Percentiles rank a stretch among this genome's conserved stretches.
Conservation (phyloP, 1,140 invertebrate genomes). For the Drosophila kohkoa region DNA sequence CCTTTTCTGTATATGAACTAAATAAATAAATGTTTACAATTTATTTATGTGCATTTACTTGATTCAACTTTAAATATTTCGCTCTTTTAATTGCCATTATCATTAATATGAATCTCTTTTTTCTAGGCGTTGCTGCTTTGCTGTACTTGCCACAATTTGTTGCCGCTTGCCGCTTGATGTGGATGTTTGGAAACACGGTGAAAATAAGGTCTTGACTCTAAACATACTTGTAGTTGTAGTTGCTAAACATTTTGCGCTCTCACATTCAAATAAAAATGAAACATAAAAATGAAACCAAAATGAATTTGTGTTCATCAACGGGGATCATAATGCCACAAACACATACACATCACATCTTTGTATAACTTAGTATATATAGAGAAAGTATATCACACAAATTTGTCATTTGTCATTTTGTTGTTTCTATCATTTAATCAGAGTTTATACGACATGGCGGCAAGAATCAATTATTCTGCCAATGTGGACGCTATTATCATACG, state of each 20-base stretch:
- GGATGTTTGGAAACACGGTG: not conserved
- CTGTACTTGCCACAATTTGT: not conserved
- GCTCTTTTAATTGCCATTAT: not conserved
- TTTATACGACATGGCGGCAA: slow-evolving; percentile 59
- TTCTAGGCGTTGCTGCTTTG: slow-evolving; percentile 28
- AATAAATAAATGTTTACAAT: slow-evolving; percentile 77
- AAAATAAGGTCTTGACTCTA: slow-evolving; percentile 37
- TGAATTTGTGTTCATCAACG: slow-evolving; percentile 44
- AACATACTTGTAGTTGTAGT: slow-evolving; percentile 20
- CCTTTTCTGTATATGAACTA: slow-evolving; percentile 53
- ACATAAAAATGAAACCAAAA: slow-evolving; percentile 18
- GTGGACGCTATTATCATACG: slow-evolving; percentile 72
- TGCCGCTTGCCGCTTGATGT: not conserved
- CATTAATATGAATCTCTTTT: slow-evolving; percentile 58
- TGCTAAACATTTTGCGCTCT: slow-evolving; percentile 21
- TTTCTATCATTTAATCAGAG: slow-evolving; percentile 35
- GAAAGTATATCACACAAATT: not conserved
- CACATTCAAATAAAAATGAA: slow-evolving; percentile 37
- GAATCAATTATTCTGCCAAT: slow-evolving; percentile 72
- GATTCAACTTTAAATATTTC: not conserved
- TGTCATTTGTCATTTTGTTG: slow-evolving; percentile 9
- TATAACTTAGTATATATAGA: not conserved
- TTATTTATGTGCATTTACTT: slow-evolving; percentile 19
- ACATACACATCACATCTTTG: not conserved
- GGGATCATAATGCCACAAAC: not conserved